Conservation (phyloP, 2,113 vertebrate species). For the Sula dactylatra region DNA sequence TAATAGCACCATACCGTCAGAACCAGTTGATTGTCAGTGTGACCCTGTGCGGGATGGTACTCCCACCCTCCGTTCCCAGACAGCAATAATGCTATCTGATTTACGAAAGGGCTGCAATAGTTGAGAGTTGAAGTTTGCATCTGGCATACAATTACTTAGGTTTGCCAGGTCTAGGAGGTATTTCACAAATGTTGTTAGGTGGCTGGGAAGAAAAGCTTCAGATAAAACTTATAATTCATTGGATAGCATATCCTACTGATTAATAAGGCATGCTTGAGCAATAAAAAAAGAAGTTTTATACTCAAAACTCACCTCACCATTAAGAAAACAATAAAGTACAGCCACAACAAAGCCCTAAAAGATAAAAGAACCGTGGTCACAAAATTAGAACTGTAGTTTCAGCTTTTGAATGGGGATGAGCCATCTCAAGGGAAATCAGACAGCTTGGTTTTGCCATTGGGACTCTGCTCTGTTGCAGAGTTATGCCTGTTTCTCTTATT, state of each 20-base stretch:
- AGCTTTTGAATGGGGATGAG: background rate
- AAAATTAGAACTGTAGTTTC: background rate
- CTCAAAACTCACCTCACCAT: conserved; percentile 86
- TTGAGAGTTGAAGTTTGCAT: background rate
- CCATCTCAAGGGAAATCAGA: background rate
- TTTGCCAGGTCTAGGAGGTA: background rate
- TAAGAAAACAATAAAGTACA: conserved; percentile 97
- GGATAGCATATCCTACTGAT: background rate
- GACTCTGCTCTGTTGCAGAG: background rate
- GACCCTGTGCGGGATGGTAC: background rate
- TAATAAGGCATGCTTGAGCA: background rate
- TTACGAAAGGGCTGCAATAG: background rate
- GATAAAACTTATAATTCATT: background rate
- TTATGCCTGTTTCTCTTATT: background rate
- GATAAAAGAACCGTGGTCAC: background rate
- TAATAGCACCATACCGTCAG: fast-evolving
- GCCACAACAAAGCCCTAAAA: conserved; percentile 93
- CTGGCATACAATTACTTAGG: background rate
- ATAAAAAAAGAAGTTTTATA: background rate
- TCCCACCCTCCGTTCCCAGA: background rate
- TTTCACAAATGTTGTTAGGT: background rate
- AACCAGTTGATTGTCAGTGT: background rate
- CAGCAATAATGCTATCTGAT: background rate
- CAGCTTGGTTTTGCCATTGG: background rate
- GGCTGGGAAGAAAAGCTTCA: background rate